These are phyloP conservation scores for Cichladusa arquata DNA, from an alignment of 2,113 vertebrate species.

Conservation along the genomic window DNA sequence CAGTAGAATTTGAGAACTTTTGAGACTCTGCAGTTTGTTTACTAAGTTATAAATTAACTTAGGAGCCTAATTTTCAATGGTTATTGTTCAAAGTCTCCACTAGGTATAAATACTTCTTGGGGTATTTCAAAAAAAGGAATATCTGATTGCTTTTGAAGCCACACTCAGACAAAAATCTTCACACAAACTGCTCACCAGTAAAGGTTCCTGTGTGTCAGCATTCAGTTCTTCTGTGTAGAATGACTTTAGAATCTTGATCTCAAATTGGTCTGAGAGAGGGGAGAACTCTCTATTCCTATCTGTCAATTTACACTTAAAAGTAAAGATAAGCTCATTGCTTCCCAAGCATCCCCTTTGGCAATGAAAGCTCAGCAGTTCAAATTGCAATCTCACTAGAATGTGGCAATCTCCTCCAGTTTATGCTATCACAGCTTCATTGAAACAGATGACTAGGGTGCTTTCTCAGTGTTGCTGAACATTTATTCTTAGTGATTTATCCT, in stretches of 20 bases:
- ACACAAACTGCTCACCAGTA: not conserved
- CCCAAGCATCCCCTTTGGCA: not conserved
- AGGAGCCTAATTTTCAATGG: not conserved
- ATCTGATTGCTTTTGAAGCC: not conserved
- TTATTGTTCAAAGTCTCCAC: not conserved
- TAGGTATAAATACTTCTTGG: not conserved
- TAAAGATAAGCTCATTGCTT: slow-evolving; percentile 1
- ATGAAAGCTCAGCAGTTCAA: slow-evolving; percentile 29
- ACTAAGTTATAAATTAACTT: not conserved
- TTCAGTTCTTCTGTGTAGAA: not conserved
- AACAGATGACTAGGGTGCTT: not conserved
- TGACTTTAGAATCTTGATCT: not conserved
- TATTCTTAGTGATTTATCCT: not conserved
- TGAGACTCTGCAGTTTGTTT: not conserved
- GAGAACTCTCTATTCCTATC: not conserved
- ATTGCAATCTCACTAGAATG: not conserved
- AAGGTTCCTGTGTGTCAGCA: not conserved
- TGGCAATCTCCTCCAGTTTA: not conserved
- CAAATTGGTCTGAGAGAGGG: not conserved
- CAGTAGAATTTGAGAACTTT: not conserved
- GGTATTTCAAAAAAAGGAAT: not conserved
- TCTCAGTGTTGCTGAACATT: not conserved
- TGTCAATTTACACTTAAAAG: slow-evolving; percentile 27
- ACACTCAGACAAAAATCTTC: not conserved
- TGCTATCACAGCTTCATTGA: not conserved